Percentiles rank a stretch among this genome's conserved stretches.
phyloP scores from a whole-genome alignment of 1,140 invertebrate genomes.

The Drosophila bocqueti region DNA sequence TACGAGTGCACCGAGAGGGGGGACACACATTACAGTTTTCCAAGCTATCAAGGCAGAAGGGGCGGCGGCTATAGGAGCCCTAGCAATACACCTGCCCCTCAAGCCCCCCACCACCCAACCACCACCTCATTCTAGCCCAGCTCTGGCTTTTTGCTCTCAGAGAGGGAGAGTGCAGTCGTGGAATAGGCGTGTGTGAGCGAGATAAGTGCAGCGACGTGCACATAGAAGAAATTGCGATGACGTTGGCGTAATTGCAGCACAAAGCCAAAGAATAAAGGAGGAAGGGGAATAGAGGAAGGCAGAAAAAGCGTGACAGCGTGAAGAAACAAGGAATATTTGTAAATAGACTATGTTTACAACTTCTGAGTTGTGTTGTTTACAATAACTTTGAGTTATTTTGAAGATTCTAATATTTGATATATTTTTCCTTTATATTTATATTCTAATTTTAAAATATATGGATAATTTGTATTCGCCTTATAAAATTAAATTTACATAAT shows the following conservation, averaged over 20 bases:
- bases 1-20: conserved; percentile 6
- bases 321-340: background rate
- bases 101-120: too few species aligned
- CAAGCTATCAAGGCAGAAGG: conserved; percentile 34
- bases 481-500: too few species aligned
- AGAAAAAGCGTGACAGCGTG: background rate
- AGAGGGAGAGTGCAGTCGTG: conserved; percentile 27
- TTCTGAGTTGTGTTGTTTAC: background rate
- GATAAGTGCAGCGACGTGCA: conserved; percentile 68
- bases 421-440: too few species aligned
- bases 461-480: too few species aligned
- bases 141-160: conserved; percentile 46
- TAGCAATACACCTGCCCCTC: conserved; percentile 5
- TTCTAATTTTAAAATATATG: too few species aligned
- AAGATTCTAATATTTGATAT: too few species aligned
- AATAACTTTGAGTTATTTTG: too few species aligned
- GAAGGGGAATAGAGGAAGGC: background rate
- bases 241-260: conserved; percentile 61
- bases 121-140: conserved; percentile 13
- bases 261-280: conserved; percentile 7
- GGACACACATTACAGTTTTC: conserved; percentile 64
- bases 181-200: conserved; percentile 19
- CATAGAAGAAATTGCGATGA: conserved; percentile 78
- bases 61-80: conserved; percentile 59
- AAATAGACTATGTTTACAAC: background rate